phyloP scores from a whole-genome alignment of 2,113 vertebrate species.

The Rhegmatorhina hoffmannsi region DNA sequence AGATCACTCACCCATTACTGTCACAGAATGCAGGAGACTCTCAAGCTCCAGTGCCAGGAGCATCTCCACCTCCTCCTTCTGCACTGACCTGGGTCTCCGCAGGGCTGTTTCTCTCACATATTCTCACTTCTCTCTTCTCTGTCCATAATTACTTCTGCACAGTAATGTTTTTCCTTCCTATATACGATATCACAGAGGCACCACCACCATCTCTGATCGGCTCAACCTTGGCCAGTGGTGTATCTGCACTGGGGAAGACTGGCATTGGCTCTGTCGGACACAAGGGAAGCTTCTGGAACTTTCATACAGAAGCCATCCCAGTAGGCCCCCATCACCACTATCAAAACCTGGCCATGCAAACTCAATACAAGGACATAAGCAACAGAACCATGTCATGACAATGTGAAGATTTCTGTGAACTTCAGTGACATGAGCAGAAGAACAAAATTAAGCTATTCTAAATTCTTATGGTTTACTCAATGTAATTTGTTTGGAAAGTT shows the following conservation, averaged over 20 bases:
- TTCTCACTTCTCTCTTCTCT: background rate
- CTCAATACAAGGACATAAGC: background rate
- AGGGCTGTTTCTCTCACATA: background rate
- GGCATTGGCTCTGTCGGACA: background rate
- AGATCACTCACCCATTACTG: background rate
- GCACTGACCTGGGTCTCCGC: background rate
- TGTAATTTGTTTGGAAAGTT: background rate
- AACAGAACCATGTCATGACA: background rate
- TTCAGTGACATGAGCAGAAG: background rate
- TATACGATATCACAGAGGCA: background rate
- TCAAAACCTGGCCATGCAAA: background rate
- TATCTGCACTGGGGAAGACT: background rate
- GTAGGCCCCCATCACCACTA: background rate
- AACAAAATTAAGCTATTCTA: background rate
- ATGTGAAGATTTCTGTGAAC: background rate
- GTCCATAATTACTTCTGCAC: background rate
- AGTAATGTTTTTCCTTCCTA: background rate
- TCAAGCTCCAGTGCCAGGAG: background rate
- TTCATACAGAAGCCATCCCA: background rate
- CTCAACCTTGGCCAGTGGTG: background rate
- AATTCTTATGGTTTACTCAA: background rate
- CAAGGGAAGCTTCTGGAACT: background rate
- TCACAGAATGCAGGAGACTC: background rate
- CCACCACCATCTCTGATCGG: background rate
- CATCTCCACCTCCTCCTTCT: background rate